phyloP scores from a whole-genome alignment of 92 coral and sea anemone species.

The Phymanthus crucifer region DNA sequence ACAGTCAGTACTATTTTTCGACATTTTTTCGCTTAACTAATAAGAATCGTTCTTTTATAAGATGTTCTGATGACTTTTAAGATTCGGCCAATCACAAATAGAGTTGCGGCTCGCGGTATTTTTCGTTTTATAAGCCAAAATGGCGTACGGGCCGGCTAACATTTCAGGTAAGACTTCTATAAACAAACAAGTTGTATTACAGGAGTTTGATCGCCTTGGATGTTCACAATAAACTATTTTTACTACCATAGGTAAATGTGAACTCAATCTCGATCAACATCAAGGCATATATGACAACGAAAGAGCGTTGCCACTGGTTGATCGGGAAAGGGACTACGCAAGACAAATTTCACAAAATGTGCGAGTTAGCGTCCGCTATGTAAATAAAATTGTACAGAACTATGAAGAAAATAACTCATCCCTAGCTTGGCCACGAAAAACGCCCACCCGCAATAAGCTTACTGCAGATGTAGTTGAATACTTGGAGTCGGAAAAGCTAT shows the following conservation, averaged over 20 bases:
- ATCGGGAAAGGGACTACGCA: too few species aligned
- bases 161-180: constrained; percentile 20
- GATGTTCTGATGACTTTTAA: not conserved
- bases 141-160: constrained; percentile 46
- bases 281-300: constrained; percentile 27
- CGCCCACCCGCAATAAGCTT: not conserved
- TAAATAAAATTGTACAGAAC: constrained; percentile 39
- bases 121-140: not conserved
- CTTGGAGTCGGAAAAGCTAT: constrained; percentile 5
- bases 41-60: too few species aligned
- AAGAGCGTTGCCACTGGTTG: too few species aligned
- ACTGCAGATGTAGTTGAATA: not conserved
- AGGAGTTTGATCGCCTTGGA: not conserved
- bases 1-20: too few species aligned
- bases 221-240: too few species aligned
- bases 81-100: not conserved
- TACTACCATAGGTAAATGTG: not conserved
- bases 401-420: constrained; percentile 17
- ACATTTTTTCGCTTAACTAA: too few species aligned
- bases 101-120: not conserved
- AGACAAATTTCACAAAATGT: too few species aligned
- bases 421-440: not conserved
- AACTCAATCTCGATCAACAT: constrained; percentile 4
- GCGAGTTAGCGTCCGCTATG: constrained; percentile 41
- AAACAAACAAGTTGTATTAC: not conserved